Evolutionary conservation across 2,113 vertebrate species (phyloP).

Genomic region (Triplophysa dalaica): DNA sequence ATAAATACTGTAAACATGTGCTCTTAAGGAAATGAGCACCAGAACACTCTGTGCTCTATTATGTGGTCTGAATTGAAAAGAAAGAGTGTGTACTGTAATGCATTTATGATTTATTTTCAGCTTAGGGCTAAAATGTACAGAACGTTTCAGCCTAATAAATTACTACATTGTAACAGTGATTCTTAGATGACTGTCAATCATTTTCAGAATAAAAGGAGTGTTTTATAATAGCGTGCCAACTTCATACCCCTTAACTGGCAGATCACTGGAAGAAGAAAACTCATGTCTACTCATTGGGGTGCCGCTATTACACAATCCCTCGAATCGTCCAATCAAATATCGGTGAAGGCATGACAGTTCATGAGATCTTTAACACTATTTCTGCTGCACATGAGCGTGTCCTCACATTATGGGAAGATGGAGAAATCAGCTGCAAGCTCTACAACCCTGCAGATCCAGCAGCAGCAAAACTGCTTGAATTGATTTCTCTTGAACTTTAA

Average conservation of each 20-base stretch:
- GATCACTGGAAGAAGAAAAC: conserved; percentile 30
- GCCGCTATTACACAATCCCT: background rate
- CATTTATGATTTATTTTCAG: background rate
- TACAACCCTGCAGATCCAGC: background rate
- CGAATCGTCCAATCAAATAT: background rate
- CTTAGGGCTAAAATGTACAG: conserved; percentile 18
- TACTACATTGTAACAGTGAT: conserved; percentile 32
- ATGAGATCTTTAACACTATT: background rate
- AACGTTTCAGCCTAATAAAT: background rate
- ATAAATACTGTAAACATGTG: conserved; percentile 58
- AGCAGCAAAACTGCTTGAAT: conserved; percentile 5
- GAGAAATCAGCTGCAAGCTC: background rate
- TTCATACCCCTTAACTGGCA: background rate
- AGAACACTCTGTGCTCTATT: conserved; percentile 6
- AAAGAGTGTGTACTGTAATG: background rate
- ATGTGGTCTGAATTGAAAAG: conserved; percentile 11
- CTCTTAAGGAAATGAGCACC: conserved; percentile 19
- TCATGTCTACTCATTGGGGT: too few relatives aligned
- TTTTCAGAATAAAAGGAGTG: conserved; percentile 15
- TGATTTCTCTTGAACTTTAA: conserved; percentile 20
- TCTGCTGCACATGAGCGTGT: background rate
- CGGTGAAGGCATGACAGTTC: background rate
- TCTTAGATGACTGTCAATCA: background rate
- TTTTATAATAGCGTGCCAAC: background rate
- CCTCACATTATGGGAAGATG: conserved; percentile 28